These are phyloP conservation scores for Ceratotherium simum DNA, from an alignment of 2,113 vertebrate genomes.

Conservation along the genomic window DNA sequence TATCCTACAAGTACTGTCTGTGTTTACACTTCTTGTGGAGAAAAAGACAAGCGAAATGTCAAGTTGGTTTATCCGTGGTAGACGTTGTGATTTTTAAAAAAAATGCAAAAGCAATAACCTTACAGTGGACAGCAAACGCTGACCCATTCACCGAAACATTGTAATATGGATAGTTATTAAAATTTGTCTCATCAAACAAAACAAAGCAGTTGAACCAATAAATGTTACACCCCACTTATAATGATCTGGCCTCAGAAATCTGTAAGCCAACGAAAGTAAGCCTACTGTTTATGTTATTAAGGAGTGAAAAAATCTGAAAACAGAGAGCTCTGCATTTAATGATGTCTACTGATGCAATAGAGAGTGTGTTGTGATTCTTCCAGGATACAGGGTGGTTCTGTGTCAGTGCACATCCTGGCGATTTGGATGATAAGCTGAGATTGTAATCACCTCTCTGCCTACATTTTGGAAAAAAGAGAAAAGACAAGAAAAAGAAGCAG, in stretches of 20 bases:
- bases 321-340: neutral
- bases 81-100: neutral
- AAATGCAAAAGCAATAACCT: neutral
- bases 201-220: neutral
- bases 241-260: neutral
- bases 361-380: neutral
- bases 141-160: neutral
- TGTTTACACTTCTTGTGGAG: neutral
- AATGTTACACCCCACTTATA: neutral
- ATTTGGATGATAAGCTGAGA: neutral
- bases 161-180: neutral
- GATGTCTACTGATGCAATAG: neutral
- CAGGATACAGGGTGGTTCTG: neutral
- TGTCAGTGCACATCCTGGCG: neutral
- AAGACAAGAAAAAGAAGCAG: neutral
- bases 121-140: neutral
- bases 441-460: neutral
- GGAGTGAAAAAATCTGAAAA: neutral
- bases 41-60: neutral
- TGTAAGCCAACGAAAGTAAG: neutral
- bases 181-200: neutral
- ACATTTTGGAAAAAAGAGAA: neutral
- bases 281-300: neutral
- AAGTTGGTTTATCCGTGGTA: neutral
- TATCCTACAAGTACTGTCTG: neutral